These are phyloP conservation scores for Bufo bufo DNA, from an alignment of 2,113 vertebrate genomes.

Conservation along the genomic window DNA sequence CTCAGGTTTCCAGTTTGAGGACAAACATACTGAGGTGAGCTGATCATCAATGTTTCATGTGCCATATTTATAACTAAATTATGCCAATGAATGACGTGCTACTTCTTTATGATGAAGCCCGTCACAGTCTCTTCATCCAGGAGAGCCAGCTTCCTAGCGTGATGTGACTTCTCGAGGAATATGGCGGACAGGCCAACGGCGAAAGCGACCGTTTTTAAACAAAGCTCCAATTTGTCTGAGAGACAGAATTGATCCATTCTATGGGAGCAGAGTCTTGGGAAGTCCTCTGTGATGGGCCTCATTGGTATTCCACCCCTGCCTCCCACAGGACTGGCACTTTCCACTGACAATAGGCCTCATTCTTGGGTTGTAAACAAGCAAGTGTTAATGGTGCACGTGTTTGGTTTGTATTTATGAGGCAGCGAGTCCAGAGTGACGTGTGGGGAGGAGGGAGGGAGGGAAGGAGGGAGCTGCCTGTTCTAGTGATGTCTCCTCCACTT, in stretches of 20 bases:
- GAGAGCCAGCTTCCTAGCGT: not conserved
- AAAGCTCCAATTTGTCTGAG: slow-evolving; percentile 3
- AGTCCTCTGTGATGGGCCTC: slow-evolving; percentile 14
- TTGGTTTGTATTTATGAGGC: slow-evolving; percentile 62
- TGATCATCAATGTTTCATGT: too few species aligned
- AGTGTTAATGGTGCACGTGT: slow-evolving; percentile 51
- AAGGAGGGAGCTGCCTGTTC: slow-evolving; percentile 66
- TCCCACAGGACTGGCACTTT: not conserved
- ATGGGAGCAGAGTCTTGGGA: slow-evolving; percentile 6
- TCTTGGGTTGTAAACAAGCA: slow-evolving; percentile 17
- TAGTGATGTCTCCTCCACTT: slow-evolving; percentile 86
- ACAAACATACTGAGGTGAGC: not conserved
- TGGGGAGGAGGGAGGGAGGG: slow-evolving; percentile 60
- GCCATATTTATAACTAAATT: too few species aligned
- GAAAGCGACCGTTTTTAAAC: not conserved
- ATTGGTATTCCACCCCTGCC: slow-evolving; percentile 16
- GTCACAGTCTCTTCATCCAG: not conserved
- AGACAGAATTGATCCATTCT: not conserved
- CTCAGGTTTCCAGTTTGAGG: too few species aligned
- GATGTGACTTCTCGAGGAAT: slow-evolving; percentile 2
- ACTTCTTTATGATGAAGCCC: not conserved
- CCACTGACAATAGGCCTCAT: slow-evolving; percentile 20
- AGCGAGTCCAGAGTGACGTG: slow-evolving; percentile 67
- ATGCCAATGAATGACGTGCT: not conserved
- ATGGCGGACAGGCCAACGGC: not conserved